Conservation (phyloP, 2,888 invertebrate genomes). For the Cheilosia urbana region DNA sequence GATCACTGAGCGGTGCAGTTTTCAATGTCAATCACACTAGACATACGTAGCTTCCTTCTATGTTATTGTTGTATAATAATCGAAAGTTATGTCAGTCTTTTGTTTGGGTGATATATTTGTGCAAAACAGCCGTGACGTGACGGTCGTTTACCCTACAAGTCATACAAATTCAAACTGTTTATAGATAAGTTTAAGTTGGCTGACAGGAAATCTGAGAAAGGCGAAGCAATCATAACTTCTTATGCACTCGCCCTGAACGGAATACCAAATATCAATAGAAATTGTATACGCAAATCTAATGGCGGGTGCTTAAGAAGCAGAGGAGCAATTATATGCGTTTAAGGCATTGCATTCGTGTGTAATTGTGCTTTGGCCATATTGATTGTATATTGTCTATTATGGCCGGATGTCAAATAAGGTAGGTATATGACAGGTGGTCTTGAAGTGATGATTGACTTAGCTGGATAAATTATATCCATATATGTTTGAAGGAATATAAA, state of each 20-base stretch:
- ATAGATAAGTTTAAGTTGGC: not conserved
- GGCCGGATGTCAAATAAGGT: not conserved
- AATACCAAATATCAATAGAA: constrained; percentile 9
- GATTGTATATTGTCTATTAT: not conserved
- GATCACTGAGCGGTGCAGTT: constrained; percentile 18
- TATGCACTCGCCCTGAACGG: not conserved
- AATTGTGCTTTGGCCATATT: not conserved
- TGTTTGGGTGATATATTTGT: constrained; percentile 3
- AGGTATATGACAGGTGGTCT: not conserved
- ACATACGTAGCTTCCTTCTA: constrained; percentile 5
- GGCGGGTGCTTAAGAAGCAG: not conserved
- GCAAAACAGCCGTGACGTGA: constrained; percentile 14
- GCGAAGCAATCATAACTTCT: not conserved
- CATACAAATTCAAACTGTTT: not conserved
- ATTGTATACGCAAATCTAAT: not conserved
- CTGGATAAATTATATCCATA: not conserved
- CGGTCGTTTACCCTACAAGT: constrained; percentile 23
- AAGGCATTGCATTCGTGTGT: not conserved
- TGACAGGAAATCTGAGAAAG: not conserved
- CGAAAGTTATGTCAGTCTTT: constrained; percentile 24
- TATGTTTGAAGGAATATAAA: no score
- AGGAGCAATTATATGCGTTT: not conserved
- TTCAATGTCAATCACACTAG: constrained; percentile 20
- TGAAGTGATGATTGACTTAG: not conserved
- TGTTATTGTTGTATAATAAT: constrained; percentile 17